These are phyloP conservation scores for Dipus sagitta DNA, from an alignment of 2,797 vertebrate species.

Conservation along the genomic window DNA sequence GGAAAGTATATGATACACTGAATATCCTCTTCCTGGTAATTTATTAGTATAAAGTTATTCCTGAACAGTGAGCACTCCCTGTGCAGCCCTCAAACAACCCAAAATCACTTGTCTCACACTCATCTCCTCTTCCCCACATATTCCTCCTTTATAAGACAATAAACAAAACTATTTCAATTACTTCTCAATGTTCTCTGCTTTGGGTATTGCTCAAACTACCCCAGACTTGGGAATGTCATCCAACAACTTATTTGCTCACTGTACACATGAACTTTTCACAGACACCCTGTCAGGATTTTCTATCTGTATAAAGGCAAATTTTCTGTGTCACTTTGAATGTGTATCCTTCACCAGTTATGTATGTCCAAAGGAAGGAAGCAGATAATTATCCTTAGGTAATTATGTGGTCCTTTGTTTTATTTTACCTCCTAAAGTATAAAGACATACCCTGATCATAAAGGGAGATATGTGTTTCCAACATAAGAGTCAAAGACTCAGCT, in stretches of 20 bases:
- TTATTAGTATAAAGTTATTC: neutral
- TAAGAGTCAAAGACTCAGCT: neutral
- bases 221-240: neutral
- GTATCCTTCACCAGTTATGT: neutral
- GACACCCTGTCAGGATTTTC: neutral
- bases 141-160: neutral
- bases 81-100: neutral
- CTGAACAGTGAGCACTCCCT: accelerated
- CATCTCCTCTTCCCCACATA: neutral
- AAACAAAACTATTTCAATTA: neutral
- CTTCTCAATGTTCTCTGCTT: neutral
- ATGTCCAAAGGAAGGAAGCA: neutral
- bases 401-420: neutral
- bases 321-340: neutral
- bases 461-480: neutral
- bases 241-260: too few species aligned
- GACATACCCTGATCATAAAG: neutral
- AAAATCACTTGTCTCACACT: neutral
- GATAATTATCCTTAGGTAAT: neutral
- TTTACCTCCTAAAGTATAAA: neutral
- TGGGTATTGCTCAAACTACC: accelerated
- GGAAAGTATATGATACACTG: accelerated
- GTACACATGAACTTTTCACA: neutral
- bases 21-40: accelerated
- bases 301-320: neutral